These are phyloP conservation scores for Girardinus metallicus DNA, from an alignment of 2,797 vertebrate species.

Conservation along the genomic window DNA sequence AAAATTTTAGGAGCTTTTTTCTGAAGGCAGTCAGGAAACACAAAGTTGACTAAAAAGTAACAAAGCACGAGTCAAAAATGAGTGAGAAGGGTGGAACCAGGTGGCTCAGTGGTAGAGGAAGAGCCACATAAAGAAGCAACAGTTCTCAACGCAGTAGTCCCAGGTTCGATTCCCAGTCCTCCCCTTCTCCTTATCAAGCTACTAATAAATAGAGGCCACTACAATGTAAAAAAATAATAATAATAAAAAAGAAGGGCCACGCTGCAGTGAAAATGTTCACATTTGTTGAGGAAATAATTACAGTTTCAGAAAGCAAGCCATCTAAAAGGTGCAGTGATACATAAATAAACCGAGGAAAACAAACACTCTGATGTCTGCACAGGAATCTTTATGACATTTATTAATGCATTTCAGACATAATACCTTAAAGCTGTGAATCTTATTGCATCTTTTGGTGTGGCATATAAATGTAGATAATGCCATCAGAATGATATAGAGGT, in stretches of 20 bases:
- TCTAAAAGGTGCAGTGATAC: conserved; percentile 1
- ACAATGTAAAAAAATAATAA: not conserved
- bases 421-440: not conserved
- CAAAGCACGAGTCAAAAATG: too few relatives aligned
- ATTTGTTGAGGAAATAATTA: conserved; percentile 51
- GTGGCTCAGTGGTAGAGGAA: too few relatives aligned
- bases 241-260: not conserved
- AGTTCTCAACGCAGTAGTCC: too few relatives aligned
- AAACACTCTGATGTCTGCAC: conserved; percentile 6
- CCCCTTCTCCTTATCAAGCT: not conserved
- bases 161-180: too few relatives aligned
- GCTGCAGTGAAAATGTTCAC: conserved; percentile 25
- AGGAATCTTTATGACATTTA: not conserved
- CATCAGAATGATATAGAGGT: not conserved
- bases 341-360: conserved; percentile 22
- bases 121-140: too few relatives aligned
- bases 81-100: too few relatives aligned
- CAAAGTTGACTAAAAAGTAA: not conserved
- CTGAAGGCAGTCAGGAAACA: not conserved
- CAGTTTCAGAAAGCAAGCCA: conserved; percentile 30
- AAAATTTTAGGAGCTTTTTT: not conserved
- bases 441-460: not conserved
- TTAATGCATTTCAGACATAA: too few relatives aligned
- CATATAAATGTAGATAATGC: not conserved
- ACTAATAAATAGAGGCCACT: not conserved